A percentile compares a stretch with the other conserved stretches of the same genome.
Evolutionary conservation across 2,113 vertebrate genomes (phyloP).

Genomic region (Vulpes ferrilata): DNA sequence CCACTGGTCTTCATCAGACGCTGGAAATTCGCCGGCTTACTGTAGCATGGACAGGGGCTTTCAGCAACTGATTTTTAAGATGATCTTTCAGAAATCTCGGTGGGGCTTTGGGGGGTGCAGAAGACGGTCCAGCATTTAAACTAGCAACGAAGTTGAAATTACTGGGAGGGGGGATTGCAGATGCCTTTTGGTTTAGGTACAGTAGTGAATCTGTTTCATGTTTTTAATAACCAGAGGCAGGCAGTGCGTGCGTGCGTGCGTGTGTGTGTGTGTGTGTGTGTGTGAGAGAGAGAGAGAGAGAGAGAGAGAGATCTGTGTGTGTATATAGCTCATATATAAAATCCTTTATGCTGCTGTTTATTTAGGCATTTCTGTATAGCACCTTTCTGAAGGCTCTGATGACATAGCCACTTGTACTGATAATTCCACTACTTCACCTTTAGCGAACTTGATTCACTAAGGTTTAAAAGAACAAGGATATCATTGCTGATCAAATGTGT

Average conservation of each 20-base stretch:
- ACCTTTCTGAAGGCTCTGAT: constrained; percentile 85
- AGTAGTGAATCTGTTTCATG: constrained; percentile 63
- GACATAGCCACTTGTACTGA: constrained; percentile 88
- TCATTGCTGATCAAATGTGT: constrained; percentile 84
- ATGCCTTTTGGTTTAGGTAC: constrained; percentile 40
- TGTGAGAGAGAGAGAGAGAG: not conserved
- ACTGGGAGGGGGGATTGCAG: constrained; percentile 13
- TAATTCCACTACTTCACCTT: constrained; percentile 89
- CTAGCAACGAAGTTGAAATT: constrained; percentile 55
- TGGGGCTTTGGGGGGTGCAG: not conserved
- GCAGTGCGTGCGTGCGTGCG: constrained; percentile 25
- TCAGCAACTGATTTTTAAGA: constrained; percentile 85
- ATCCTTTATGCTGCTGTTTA: constrained; percentile 86
- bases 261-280: constrained; percentile 47
- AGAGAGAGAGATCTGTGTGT: constrained; percentile 65
- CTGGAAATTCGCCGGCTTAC: constrained; percentile 86
- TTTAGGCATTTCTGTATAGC: constrained; percentile 87
- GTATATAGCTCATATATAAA: constrained; percentile 74
- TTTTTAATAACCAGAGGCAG: constrained; percentile 63
- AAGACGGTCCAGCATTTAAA: constrained; percentile 57
- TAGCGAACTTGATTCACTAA: constrained; percentile 87
- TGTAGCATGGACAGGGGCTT: constrained; percentile 86
- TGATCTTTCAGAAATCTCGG: constrained; percentile 80
- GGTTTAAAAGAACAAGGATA: constrained; percentile 88
- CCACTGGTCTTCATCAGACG: constrained; percentile 88